Base-by-base conservation (phyloP, 2,113 vertebrate species). In the Eurystomus gularis region DNA sequence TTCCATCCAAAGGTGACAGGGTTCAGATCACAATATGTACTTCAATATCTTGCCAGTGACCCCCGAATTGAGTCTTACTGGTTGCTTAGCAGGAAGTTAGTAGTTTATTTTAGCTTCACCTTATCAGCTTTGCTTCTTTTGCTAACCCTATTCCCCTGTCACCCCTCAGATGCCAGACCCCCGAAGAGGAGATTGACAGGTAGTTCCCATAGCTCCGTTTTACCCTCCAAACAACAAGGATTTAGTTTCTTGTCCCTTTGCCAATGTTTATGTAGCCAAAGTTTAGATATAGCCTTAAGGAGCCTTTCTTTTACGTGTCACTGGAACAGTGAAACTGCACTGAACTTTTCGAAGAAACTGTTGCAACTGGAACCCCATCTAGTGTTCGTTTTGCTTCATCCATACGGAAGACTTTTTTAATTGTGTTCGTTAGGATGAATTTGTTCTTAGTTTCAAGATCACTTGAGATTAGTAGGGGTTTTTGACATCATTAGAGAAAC, bases 351-450 rank as follows among this genome's bases (percentile, higher is more conserved):
- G 97, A 98, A 98, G 97, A 98, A 98, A 98, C 97, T 98, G 98
- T 98, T 98, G 98, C 98, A 98, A 98, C 98, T 98, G 98, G 98
- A 98, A 98, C 98, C 98, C 99, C 99, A 99, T 99, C 99, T 99
- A 99, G 99, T 98, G 99, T 99, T 99, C 98, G 93, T 97, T 99
- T 97, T 97, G 97, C 97, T 98, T 98, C 96, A 93, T 97, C 98
- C 96, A 87, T 81, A 95, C 91, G 96, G 98, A 94, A 95, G 96
- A 96, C 77, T 71, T 93, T 21, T 85, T 88, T 44, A 61, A 84
- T 96, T 94, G 79, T 92, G 79, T 82, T 75, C 82, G 31, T 92
- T 89, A 88, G 88, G 57, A 51, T 78, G 86, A 82, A 86, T 95
- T 94, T 64, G 57, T 29, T 62, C 90, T 78, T 58, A 48, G 15